Conservation (phyloP, 2,797 vertebrate genomes). For the Acanthornis magna region DNA sequence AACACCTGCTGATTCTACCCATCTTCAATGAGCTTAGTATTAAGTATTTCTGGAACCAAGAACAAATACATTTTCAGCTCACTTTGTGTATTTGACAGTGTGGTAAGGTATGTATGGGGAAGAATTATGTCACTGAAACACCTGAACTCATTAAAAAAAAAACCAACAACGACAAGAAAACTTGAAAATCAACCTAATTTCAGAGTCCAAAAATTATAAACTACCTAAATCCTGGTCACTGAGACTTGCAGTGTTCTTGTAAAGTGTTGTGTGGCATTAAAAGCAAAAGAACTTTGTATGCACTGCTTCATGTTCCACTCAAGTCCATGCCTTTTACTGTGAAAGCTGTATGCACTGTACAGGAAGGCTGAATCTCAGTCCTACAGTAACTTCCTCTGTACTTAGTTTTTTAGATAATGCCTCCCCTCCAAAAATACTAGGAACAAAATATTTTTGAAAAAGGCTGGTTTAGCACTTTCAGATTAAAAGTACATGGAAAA, state of each 20-base stretch:
- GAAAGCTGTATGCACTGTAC: neutral
- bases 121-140: neutral
- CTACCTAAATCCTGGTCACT: neutral
- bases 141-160: neutral
- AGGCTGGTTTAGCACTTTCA: neutral
- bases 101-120: neutral
- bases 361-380: neutral
- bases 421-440: neutral
- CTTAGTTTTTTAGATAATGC: neutral
- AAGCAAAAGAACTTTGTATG: neutral
- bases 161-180: neutral
- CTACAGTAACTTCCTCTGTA: neutral
- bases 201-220: neutral
- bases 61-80: neutral
- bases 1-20: neutral
- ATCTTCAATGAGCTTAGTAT: neutral
- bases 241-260: neutral
- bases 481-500: neutral
- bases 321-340: neutral
- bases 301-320: neutral
- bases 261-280: neutral
- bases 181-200: neutral
- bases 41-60: neutral
- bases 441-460: neutral
- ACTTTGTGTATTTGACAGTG: neutral